Percentiles rank a stretch among this genome's conserved stretches.
phyloP scores from a whole-genome alignment of 2,113 vertebrate species.

The Psettodes erumei region DNA sequence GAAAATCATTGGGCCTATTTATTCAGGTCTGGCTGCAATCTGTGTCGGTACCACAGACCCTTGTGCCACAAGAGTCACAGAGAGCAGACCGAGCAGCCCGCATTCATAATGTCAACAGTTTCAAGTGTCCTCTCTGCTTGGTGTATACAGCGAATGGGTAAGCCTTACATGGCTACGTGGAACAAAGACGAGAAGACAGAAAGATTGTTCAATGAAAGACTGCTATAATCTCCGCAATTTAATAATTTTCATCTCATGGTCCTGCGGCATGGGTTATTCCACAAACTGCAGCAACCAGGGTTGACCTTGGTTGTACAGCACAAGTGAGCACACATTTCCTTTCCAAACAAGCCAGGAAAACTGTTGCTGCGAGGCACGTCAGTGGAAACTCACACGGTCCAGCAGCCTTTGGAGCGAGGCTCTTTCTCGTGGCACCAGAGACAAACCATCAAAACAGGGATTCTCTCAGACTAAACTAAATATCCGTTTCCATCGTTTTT shows the following conservation, averaged over 20 bases:
- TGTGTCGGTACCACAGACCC: conserved; percentile 23
- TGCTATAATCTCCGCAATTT: not conserved
- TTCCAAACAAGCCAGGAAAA: conserved; percentile 67
- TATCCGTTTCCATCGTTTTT: conserved; percentile 14
- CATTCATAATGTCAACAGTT: conserved; percentile 60
- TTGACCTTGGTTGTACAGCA: conserved; percentile 40
- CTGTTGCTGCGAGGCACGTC: conserved; percentile 50
- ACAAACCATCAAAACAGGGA: conserved; percentile 35
- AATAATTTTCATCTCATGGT: not conserved
- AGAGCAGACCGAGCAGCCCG: conserved; percentile 35
- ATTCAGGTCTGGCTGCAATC: conserved; percentile 35
- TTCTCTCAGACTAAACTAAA: conserved; percentile 48
- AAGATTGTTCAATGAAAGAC: conserved; percentile 10
- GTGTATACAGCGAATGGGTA: conserved; percentile 42
- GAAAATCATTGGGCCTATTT: conserved; percentile 30
- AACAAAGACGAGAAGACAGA: conserved; percentile 21
- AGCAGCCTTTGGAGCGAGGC: conserved; percentile 30
- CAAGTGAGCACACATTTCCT: conserved; percentile 63
- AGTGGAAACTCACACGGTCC: conserved; percentile 56
- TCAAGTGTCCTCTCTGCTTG: conserved; percentile 44
- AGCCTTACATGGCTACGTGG: conserved; percentile 58
- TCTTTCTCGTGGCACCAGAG: conserved; percentile 22
- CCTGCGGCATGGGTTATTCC: conserved; percentile 4
- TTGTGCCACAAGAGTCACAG: conserved; percentile 26
- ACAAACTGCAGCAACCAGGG: conserved; percentile 23